phyloP scores from a whole-genome alignment of 37 sponge, comb jelly and placozoan species.

The Beroe ovata region DNA sequence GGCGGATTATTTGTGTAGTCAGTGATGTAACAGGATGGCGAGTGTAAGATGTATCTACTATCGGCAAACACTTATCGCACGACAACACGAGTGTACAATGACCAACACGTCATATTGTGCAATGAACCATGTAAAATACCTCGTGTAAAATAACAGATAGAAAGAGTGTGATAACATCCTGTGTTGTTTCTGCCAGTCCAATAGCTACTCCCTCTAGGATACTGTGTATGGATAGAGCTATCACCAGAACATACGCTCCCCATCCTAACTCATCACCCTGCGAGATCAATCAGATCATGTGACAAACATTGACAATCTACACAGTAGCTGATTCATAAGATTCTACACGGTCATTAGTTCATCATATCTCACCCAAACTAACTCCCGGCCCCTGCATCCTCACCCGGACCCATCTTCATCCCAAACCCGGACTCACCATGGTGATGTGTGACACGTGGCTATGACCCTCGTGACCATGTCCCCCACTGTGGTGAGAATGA shows the following conservation, averaged over 20 bases:
- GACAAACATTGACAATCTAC: too few species aligned
- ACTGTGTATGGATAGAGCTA: slow-evolving; percentile 41
- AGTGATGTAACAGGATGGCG: too few species aligned
- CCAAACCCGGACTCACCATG: slow-evolving; percentile 30
- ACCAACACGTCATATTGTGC: neutral
- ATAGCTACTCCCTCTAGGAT: slow-evolving; percentile 58
- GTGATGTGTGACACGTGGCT: neutral
- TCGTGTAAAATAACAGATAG: slow-evolving; percentile 48
- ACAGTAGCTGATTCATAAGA: too few species aligned
- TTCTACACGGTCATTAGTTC: too few species aligned
- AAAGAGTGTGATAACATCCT: slow-evolving; percentile 49
- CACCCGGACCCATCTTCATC: too few species aligned
- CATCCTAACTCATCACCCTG: slow-evolving; percentile 43
- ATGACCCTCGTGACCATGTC: slow-evolving; percentile 11
- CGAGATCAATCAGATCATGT: neutral
- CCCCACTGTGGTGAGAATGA: neutral
- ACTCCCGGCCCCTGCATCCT: too few species aligned
- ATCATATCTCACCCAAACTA: too few species aligned
- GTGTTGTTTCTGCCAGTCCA: slow-evolving; percentile 7
- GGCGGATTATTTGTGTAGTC: too few species aligned
- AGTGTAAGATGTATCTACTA: too few species aligned
- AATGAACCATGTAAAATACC: slow-evolving; percentile 1
- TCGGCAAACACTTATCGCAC: too few species aligned
- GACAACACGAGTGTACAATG: neutral
- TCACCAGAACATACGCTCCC: slow-evolving; percentile 60